A percentile compares a stretch with the other conserved stretches of the same genome.
These are phyloP conservation scores for Drosophila gunungcola DNA, from an alignment of 1,140 invertebrate genomes.

Conservation along the genomic window DNA sequence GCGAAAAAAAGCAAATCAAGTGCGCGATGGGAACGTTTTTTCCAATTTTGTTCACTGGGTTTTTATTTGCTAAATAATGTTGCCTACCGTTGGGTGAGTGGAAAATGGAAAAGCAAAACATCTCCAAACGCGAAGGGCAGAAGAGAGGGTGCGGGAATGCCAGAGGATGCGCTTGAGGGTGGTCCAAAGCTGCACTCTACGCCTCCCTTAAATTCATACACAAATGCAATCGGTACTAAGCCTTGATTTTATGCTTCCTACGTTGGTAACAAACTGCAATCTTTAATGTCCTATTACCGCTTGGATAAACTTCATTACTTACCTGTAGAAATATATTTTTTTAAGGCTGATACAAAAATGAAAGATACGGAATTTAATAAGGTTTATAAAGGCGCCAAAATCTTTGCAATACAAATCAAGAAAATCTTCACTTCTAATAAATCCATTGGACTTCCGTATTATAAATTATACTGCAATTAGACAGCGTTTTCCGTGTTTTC, in stretches of 20 bases:
- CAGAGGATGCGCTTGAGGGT: constrained; percentile 8
- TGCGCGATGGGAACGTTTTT: constrained; percentile 6
- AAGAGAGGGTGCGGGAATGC: not conserved
- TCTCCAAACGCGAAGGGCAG: constrained; percentile 34
- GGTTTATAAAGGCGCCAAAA: too few species aligned
- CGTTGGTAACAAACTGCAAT: constrained; percentile 2
- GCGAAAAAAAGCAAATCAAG: constrained; percentile 45
- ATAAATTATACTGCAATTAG: too few species aligned
- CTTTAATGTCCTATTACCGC: constrained; percentile 4
- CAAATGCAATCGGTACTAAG: constrained; percentile 19
- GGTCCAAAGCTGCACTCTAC: constrained; percentile 4
- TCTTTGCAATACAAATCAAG: too few species aligned
- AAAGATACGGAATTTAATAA: too few species aligned
- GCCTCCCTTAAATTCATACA: not conserved
- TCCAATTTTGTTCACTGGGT: constrained; percentile 9
- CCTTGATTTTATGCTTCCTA: constrained; percentile 11
- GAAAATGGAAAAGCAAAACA: constrained; percentile 52
- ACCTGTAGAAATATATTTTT: too few species aligned
- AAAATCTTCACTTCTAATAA: too few species aligned
- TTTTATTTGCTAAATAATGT: constrained; percentile 51
- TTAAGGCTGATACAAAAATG: too few species aligned
- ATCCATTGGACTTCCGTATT: too few species aligned
- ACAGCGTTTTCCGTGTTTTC: too few species aligned
- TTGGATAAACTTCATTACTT: not conserved
- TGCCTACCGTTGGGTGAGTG: constrained; percentile 39